Percentiles rank a stretch among this genome's conserved stretches.
phyloP scores from a whole-genome alignment of 2,797 vertebrate genomes.

The Anomalospiza imberbis region DNA sequence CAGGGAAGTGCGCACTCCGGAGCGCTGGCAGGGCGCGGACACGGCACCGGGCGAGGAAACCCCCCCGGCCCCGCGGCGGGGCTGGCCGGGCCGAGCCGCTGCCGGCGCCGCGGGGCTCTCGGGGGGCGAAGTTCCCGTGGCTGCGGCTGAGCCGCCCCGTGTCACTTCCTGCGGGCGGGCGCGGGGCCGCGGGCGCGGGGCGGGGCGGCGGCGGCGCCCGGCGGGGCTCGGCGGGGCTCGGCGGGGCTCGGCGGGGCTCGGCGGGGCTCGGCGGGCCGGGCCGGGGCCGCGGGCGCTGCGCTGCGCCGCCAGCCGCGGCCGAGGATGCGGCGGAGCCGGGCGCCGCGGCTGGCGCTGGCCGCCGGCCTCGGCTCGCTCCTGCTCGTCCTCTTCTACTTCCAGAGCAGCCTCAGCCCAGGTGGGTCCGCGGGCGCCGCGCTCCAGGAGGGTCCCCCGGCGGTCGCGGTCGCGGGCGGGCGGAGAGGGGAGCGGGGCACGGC shows the following conservation, averaged over 20 bases:
- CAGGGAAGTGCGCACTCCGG: not conserved
- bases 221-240: not conserved
- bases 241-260: not conserved
- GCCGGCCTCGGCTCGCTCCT: conserved; percentile 81
- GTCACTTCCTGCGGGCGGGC: not conserved
- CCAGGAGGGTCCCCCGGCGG: not conserved
- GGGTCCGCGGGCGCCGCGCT: conserved; percentile 37
- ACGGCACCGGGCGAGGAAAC: not conserved
- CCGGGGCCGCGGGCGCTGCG: not conserved
- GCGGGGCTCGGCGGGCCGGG: not conserved
- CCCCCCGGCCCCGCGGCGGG: not conserved
- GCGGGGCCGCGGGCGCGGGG: not conserved
- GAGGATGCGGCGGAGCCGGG: conserved; percentile 80
- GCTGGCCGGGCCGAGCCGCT: not conserved
- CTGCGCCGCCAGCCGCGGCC: not conserved
- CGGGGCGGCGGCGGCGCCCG: not conserved
- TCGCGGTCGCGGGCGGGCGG: not conserved
- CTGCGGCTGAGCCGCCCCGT: not conserved
- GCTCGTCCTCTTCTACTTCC: conserved; percentile 81
- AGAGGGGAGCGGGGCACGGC: not conserved
- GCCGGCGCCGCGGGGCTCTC: not conserved
- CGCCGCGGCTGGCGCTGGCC: conserved; percentile 75
- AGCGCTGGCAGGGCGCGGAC: not conserved
- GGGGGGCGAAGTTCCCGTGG: not conserved
- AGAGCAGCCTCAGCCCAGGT: conserved; percentile 82